These are phyloP conservation scores for Apantesis nais DNA, from an alignment of 2,888 invertebrate genomes.

Conservation along the genomic window DNA sequence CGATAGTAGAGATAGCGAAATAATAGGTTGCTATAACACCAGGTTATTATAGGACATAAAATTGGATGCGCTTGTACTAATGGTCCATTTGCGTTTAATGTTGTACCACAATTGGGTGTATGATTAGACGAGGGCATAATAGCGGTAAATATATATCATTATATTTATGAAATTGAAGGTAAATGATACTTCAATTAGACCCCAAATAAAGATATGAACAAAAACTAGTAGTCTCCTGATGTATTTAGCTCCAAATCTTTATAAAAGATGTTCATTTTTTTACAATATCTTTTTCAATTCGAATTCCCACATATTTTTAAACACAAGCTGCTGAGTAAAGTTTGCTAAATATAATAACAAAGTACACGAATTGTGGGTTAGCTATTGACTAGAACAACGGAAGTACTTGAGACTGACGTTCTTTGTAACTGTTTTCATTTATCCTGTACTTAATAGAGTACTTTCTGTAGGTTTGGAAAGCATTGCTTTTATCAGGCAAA, in stretches of 20 bases:
- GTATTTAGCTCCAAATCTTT: not conserved
- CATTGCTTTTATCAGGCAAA: not conserved
- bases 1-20: not conserved
- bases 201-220: too few relatives aligned
- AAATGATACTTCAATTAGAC: too few relatives aligned
- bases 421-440: constrained; percentile 27
- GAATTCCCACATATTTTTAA: not conserved
- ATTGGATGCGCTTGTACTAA: constrained; percentile 4
- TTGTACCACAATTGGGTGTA: not conserved
- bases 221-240: not conserved
- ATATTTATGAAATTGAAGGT: not conserved
- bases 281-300: not conserved
- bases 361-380: constrained; percentile 37
- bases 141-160: not conserved
- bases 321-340: constrained; percentile 1
- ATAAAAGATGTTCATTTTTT: not conserved
- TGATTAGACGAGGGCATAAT: not conserved
- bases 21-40: not conserved
- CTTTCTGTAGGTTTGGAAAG: constrained; percentile 38
- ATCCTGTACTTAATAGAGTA: constrained; percentile 44
- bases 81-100: constrained; percentile 7
- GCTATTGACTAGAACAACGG: constrained; percentile 30
- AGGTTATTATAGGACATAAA: constrained; percentile 9
- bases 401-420: constrained; percentile 35
- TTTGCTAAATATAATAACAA: constrained; percentile 4